phyloP scores from a whole-genome alignment of 2,113 vertebrate genomes.

The Marmota flaviventris region DNA sequence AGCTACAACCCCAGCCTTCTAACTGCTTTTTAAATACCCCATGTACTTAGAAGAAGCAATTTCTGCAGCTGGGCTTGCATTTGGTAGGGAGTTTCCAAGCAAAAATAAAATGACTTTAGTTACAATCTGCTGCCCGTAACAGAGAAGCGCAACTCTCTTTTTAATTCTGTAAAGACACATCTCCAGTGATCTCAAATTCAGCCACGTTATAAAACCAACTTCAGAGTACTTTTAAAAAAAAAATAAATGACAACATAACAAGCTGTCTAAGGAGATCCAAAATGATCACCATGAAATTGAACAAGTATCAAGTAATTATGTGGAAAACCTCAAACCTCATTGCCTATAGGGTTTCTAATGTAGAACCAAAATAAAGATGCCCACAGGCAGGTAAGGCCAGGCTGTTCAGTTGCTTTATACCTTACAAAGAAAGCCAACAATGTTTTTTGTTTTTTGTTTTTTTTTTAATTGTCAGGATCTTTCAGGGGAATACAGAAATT shows the following conservation, averaged over 20 bases:
- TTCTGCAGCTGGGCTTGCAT: not conserved
- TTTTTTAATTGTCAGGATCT: not conserved
- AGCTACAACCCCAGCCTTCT: not conserved
- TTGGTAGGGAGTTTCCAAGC: constrained; percentile 33
- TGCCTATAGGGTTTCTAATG: not conserved
- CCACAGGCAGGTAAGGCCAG: not conserved
- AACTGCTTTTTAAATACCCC: not conserved
- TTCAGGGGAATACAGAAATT: not conserved
- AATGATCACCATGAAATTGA: constrained; percentile 39
- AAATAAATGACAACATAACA: constrained; percentile 56
- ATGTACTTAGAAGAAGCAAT: not conserved
- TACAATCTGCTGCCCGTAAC: not conserved
- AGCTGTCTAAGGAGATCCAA: not conserved
- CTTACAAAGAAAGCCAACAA: not conserved
- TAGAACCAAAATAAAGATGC: constrained; percentile 41
- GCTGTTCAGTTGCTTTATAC: not conserved
- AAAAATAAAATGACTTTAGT: constrained; percentile 15
- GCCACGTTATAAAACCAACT: constrained; percentile 22
- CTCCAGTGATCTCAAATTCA: constrained; percentile 9
- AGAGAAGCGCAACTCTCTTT: constrained; percentile 1
- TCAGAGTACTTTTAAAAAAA: constrained; percentile 36
- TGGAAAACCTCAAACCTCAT: constrained; percentile 55
- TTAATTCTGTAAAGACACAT: not conserved
- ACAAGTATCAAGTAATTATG: not conserved
- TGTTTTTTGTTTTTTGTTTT: not conserved